Base-by-base conservation (phyloP, 1,140 invertebrate species). In the Bombus cullumanus region DNA sequence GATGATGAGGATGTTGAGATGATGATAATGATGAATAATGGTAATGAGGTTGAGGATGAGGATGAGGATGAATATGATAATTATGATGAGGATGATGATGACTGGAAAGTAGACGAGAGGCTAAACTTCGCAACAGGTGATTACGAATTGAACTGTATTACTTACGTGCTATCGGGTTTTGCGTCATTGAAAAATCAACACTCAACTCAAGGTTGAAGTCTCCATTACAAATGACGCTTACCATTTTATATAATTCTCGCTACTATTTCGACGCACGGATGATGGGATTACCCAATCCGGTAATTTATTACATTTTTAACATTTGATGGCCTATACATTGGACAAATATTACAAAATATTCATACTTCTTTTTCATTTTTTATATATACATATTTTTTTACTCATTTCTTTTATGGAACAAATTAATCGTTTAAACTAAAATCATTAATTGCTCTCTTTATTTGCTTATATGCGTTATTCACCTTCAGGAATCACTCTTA, bases 101-200 rank as follows among this genome's bases (percentile, higher is more conserved):
- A 89, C 79, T 85, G 78, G 85, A 2, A 87, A 84, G 84, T 89
- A 77, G 59, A 86, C 87, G 83, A 88, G 80, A 89, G 64, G 28
- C 85, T 83, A 77, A 89, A 73, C 81, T 78, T 85, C 81, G 43
- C 68, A 87, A 90, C 89, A 90, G 89, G 89, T 90, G 89, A 90
- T 68, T 90, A 89, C 87, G 34, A 83, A 66, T 71, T 89, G 85
- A 87, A 77, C 77, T 83, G 83, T 89, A 90, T 47, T 89, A 86
- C 64, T 86, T 86, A 87, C 43, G 84, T 89, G 84, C 34, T 69
- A 68, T 74, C 39, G 43, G 64, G 39, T 64, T 88, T 71, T 85
- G 34, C 41, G 34, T 71, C 34, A 69, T 59, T 59, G 28, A 43
- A 39, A 47, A 78, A 73, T 37, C 47, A 22, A 53, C 47, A 53